These are phyloP conservation scores for Macropodus opercularis DNA, from an alignment of 2,797 vertebrate genomes.

Conservation along the genomic window DNA sequence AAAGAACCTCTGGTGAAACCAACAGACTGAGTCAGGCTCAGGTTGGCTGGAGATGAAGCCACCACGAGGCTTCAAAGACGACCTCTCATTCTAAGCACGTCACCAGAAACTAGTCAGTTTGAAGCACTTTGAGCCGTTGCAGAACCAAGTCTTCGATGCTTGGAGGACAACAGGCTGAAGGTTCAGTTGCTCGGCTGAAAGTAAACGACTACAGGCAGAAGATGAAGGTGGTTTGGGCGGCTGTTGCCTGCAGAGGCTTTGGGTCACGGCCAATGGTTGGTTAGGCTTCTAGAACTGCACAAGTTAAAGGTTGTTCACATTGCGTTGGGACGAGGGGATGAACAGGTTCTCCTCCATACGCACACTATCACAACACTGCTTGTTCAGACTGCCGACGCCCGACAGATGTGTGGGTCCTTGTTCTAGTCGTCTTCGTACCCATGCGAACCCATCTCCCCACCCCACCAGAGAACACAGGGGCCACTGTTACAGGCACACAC, in stretches of 20 bases:
- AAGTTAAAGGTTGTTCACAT: conserved; percentile 34
- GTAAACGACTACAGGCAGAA: background rate
- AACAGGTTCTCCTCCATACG: conserved; percentile 64
- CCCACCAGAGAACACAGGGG: conserved; percentile 61
- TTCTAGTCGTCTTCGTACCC: conserved; percentile 73
- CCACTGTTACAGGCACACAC: conserved; percentile 95
- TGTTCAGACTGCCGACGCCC: conserved; percentile 59
- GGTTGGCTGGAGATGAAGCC: no score
- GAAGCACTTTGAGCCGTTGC: background rate
- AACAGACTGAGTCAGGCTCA: no score
- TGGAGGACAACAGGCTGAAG: background rate
- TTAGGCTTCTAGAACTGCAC: conserved; percentile 10
- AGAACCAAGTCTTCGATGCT: background rate
- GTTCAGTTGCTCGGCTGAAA: background rate
- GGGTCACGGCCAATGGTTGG: background rate
- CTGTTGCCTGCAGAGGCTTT: background rate
- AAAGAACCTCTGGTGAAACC: no score
- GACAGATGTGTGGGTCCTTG: conserved; percentile 74
- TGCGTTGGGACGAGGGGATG: conserved; percentile 35
- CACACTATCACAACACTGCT: conserved; percentile 74
- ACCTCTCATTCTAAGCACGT: no score
- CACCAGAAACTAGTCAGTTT: background rate
- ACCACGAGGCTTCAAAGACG: no score
- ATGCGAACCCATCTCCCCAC: conserved; percentile 37
- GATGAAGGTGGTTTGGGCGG: no score